Conservation (phyloP, 2,113 vertebrate species). For the Picathartes gymnocephalus region DNA sequence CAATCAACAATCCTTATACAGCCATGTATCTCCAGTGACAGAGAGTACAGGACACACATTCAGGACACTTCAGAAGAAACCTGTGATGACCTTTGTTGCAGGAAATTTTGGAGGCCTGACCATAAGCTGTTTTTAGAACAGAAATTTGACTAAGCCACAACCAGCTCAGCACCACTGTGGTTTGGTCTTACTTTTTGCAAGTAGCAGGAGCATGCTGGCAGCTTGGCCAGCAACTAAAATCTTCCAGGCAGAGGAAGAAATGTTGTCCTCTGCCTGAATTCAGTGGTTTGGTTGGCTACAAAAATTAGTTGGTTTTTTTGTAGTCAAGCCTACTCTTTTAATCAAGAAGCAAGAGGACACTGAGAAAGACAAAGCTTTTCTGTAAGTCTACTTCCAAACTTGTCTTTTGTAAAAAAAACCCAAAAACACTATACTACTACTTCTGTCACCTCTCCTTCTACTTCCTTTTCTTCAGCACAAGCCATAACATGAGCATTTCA, state of each 20-base stretch:
- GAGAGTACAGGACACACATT: not conserved
- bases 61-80: not conserved
- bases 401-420: not conserved
- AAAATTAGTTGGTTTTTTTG: not conserved
- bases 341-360: not conserved
- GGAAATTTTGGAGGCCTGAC: not conserved
- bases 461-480: not conserved
- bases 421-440: not conserved
- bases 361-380: not conserved
- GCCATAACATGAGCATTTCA: not conserved
- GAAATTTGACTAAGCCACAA: conserved; percentile 23
- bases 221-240: not conserved
- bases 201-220: not conserved
- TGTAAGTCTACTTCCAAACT: not conserved
- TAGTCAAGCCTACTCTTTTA: not conserved
- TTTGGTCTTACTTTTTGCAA: not conserved
- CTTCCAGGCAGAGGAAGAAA: not conserved
- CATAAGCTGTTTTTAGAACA: conserved; percentile 10
- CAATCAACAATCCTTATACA: not conserved
- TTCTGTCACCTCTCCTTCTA: not conserved
- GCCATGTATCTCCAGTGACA: not conserved
- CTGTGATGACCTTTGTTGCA: not conserved
- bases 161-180: not conserved
- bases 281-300: not conserved
- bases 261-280: not conserved